Evolutionary conservation across 2,797 vertebrate species (phyloP), one percentile per base, ranked within the genome.

Genomic region (Malacoctenus gilli): DNA sequence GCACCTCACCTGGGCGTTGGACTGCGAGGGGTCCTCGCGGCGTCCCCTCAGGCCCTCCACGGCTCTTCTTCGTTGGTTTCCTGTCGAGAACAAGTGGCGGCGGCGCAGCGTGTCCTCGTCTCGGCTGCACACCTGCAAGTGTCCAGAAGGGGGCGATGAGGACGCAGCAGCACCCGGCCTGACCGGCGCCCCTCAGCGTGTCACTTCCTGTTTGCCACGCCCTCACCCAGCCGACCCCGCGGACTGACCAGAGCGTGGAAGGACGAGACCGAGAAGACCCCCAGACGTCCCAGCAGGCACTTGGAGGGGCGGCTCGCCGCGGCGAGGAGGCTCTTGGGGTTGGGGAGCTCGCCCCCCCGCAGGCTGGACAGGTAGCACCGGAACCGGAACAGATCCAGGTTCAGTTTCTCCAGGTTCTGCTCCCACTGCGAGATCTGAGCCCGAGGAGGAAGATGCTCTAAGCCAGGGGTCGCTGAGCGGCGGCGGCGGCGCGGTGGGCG

Each of bases 341-440:
- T 98, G 2, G 96, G 96, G 48, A 94, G 84, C 79, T 98, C 96
- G 13, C 93, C 89, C 3, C 96, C 96, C 87, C 97, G 96, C 65
- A 98, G 87, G 75, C 96, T 98, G 71, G 95, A 92, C 73, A 95
- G 89, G 59, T 98, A 98, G 68, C 95, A 97, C 32, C 93, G 91
- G 79, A 94, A 86, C 43, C 94, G 88, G 89, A 98, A 98, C 55
- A 97, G 90, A 25, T 96, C 95, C 92, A 96, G 91, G 85, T 96
- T 94, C 76, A 96, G 94, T 41, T 94, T 93, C 85, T 98, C 96
- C 87, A 97, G 89, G 82, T 97, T 98, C 89, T 95, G 96, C 50
- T 97, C 96, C 96, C 96, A 98, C 56, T 96, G 96, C 78, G 93
- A 92, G 77, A 98, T 97, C 96, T 98, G 80, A 61, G 31, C 18